Conservation (phyloP, 2,888 invertebrate genomes). For the Petrophora chlorosata region DNA sequence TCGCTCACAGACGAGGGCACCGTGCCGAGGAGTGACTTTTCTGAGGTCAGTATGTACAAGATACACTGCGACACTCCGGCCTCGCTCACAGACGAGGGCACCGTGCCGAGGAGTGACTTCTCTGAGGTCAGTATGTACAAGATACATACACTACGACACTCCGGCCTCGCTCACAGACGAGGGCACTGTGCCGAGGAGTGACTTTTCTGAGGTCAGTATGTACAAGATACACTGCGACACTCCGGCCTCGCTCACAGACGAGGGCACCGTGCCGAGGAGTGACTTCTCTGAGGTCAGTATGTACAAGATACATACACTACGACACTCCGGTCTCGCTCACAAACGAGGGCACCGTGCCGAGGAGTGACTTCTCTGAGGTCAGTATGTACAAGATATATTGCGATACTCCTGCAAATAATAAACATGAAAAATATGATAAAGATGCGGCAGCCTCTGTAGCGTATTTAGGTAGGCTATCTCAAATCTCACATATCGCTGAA, state of each 20-base stretch:
- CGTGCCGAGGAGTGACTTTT: slow-evolving; percentile 65
- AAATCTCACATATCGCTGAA: too few species aligned
- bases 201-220: slow-evolving; percentile 52
- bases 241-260: slow-evolving; percentile 52
- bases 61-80: slow-evolving; percentile 45
- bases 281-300: slow-evolving; percentile 56
- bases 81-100: slow-evolving; percentile 47
- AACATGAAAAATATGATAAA: too few species aligned
- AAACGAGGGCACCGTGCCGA: slow-evolving; percentile 50
- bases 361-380: slow-evolving; percentile 74
- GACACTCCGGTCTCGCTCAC: slow-evolving; percentile 45
- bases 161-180: slow-evolving; percentile 54
- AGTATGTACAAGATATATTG: slow-evolving; percentile 37
- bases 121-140: slow-evolving; percentile 36
- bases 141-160: slow-evolving; percentile 36
- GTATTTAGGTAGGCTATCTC: too few species aligned
- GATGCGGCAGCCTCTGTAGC: too few species aligned
- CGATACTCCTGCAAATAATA: slow-evolving; percentile 45
- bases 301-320: slow-evolving; percentile 38
- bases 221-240: slow-evolving; percentile 36
- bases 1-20: slow-evolving; percentile 47
- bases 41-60: slow-evolving; percentile 28
- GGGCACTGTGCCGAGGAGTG: slow-evolving; percentile 53
- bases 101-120: slow-evolving; percentile 63
- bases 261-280: slow-evolving; percentile 51